A percentile compares a stretch with the other conserved stretches of the same genome.
Evolutionary conservation across 2,113 vertebrate genomes (phyloP).

Genomic region (Cyanoramphus novaezelandiae): DNA sequence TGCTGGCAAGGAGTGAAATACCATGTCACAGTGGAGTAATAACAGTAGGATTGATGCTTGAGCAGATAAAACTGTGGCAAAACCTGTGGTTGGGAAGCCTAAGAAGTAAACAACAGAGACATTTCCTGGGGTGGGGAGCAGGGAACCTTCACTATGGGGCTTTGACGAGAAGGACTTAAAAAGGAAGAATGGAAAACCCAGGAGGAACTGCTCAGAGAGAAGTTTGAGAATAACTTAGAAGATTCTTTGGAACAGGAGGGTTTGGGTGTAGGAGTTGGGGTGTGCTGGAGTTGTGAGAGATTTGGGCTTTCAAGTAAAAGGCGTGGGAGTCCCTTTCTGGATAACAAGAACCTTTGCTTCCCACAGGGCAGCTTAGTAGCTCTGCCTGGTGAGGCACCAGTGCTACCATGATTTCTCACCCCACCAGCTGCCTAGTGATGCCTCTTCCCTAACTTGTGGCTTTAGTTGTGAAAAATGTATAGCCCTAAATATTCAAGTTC

Average conservation of each 20-base stretch:
- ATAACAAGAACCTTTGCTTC: background rate
- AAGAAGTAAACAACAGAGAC: background rate
- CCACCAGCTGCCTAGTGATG: background rate
- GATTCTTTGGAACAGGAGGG: background rate
- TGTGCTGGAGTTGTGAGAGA: background rate
- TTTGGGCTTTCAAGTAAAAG: background rate
- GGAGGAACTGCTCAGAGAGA: background rate
- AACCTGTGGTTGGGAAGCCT: background rate
- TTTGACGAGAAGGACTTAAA: background rate
- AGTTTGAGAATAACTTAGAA: background rate
- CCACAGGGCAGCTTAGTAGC: background rate
- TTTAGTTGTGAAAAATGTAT: background rate
- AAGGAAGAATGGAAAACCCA: background rate
- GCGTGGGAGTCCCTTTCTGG: background rate
- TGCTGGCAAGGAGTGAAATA: background rate
- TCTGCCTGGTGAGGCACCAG: background rate
- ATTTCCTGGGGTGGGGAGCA: accelerated
- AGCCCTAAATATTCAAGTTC: background rate
- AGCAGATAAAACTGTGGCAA: background rate
- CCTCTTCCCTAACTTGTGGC: background rate
- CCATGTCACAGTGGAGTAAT: background rate
- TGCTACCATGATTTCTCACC: accelerated
- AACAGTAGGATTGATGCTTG: background rate
- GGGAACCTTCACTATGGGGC: background rate
- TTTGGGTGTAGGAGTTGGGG: background rate